Evolutionary conservation across 2,888 invertebrate genomes (phyloP), one percentile per base, ranked within the genome.

Genomic region (Leucophora obtusa): DNA sequence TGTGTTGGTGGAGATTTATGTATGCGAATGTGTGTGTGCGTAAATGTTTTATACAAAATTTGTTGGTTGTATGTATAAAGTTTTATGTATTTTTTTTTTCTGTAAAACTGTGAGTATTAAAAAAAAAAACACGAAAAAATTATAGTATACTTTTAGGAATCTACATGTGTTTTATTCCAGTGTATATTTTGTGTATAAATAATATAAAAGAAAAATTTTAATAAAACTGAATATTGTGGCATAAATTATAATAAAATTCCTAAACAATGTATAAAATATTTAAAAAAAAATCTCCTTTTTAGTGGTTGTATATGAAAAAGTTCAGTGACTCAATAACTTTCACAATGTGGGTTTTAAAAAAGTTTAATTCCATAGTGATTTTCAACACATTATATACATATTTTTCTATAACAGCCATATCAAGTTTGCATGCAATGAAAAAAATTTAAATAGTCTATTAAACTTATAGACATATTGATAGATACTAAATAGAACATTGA

Each of bases 131-230:
- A 70, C 50, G 8, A 56, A 47, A 3, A 24, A 62, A 43, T 50
- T 17, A 43, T 65, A 59, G 51, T 50, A 70, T 79, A 70, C 59
- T 50, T 74, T 74, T 54, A 78, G 65, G 59, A 58, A 59, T 65
- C 59, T 65, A 79, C 70, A 74, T 79, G 69, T 79, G 70, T 74
- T 79, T 63, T 70, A 17, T 54, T 66, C 11, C 18, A 70, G 21
- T 21, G n/a, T 14, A 10, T 14, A 60, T 28, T 28, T 17, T 59
- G 11, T 58, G 15, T 33, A 47, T n/a, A 33, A 51, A 54, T 14
- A 72, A 53, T 35, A 21, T 6, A 53, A 53, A 35, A 8, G 5
- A 24, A 63, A 63, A 51, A 51, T 38, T 38, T 21, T 3, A 21
- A 28, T 28, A 28, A 28, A 28, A 28, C 11, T 38, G 11, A 35